Conservation (phyloP, 2,797 vertebrate species). For the Acanthornis magna region DNA sequence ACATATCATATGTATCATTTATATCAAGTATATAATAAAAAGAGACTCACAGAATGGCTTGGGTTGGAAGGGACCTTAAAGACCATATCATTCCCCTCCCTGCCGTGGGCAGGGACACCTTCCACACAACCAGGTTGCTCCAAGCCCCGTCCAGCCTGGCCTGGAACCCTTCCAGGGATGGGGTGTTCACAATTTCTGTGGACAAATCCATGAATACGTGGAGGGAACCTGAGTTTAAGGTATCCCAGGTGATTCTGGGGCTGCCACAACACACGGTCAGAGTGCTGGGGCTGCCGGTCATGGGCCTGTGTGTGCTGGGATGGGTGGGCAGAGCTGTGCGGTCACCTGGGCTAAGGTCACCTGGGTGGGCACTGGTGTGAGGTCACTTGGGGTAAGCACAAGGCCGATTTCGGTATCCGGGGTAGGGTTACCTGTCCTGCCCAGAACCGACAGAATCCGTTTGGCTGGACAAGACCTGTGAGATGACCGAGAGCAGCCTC, state of each 20-base stretch:
- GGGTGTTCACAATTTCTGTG: not conserved
- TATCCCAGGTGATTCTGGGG: too few species aligned
- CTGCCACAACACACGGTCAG: fast-evolving
- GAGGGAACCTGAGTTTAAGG: fast-evolving
- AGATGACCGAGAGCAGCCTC: fast-evolving
- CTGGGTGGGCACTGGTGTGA: not conserved
- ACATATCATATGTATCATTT: not conserved
- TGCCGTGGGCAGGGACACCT: not conserved
- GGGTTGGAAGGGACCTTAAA: not conserved
- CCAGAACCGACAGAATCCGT: not conserved
- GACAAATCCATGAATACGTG: fast-evolving
- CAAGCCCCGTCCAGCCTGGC: not conserved
- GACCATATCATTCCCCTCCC: fast-evolving
- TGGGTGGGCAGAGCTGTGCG: not conserved
- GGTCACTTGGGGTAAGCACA: not conserved
- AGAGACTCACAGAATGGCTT: not conserved
- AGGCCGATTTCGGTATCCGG: not conserved
- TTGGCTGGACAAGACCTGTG: too few species aligned
- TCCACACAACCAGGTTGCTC: too few species aligned
- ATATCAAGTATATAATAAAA: not conserved
- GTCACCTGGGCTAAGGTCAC: too few species aligned
- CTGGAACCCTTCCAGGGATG: not conserved
- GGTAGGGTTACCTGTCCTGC: not conserved
- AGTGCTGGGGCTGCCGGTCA: fast-evolving
- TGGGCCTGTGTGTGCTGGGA: not conserved